Base-by-base conservation (phyloP, 2,797 vertebrate genomes). In the Eurystomus glaucurus region DNA sequence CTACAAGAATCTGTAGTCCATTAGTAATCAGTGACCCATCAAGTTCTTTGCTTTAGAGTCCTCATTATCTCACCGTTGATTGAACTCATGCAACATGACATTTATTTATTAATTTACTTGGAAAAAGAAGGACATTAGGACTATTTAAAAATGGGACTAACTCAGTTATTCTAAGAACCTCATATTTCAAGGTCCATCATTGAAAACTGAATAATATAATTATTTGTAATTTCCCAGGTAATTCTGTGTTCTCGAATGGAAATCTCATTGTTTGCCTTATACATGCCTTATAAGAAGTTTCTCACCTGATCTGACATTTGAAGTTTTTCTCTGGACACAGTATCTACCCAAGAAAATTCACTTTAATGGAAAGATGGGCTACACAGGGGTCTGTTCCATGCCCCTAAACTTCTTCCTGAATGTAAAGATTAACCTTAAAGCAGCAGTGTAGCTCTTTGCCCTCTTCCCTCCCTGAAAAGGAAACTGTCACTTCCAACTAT, bases 401-500 rank as follows among this genome's bases (percentile, higher is more conserved):
- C 5, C 28, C 31, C 28, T 35, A 72, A 90, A 60, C 58, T 82
- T 77, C 58, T 75, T 72, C 48, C 65, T 46, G 35, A 76, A 71
- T 33, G n/a, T 52, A 92, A 77, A 93, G 90, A 92, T 88, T 87
- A 83, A 88, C 79, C 85, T 92, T 85, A 78, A 88, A 93, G 52
- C 81, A 77, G 52, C 43, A 62, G 76, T 8, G 25, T 81, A 92
- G 90, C 83, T 85, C 70, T 94, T 97, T 94, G 86, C 70, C 95
- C 93, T 94, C 65, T 68, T 85, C 57, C 45, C 60, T 83, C 82
- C 71, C 83, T 94, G 82, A 75, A 94, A 95, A 96, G 97, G 96
- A 97, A 98, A 91, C 94, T 97, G 97, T 98, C 98, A 94, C 90
- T 97, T 97, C 95, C 96, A 98, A 96, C 93, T 97, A 96, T 95